A percentile compares a stretch with the other conserved stretches of the same genome.
Conservation (phyloP, 2,888 invertebrate genomes). For the Caenorhabditis drosophilae region DNA sequence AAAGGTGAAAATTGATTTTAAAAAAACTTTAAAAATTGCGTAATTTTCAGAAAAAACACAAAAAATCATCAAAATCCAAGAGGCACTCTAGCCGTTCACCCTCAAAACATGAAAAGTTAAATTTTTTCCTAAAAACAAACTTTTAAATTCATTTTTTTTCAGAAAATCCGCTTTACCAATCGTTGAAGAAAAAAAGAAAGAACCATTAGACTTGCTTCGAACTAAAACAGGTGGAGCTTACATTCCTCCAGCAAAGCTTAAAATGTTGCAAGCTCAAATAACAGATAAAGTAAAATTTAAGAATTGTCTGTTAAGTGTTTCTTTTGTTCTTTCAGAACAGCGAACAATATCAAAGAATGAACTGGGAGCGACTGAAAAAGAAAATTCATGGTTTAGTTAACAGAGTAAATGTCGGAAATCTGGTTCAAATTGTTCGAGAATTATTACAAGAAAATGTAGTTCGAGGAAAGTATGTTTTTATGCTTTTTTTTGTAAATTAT, state of each 20-base stretch:
- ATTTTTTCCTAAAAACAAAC: too few species aligned
- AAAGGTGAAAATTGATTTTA: not conserved
- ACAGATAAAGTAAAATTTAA: constrained; percentile 78
- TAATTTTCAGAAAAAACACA: not conserved
- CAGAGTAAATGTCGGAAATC: constrained; percentile 89
- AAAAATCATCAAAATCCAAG: not conserved
- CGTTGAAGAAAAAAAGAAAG: constrained; percentile 36
- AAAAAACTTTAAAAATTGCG: not conserved
- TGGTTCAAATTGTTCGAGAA: constrained; percentile 85
- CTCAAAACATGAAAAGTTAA: too few species aligned
- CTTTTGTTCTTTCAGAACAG: constrained; percentile 71
- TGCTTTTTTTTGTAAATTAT: constrained; percentile 45
- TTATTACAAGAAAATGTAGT: constrained; percentile 93
- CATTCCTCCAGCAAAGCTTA: constrained; percentile 93
- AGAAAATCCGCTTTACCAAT: too few species aligned
- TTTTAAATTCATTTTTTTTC: too few species aligned
- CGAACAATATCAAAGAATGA: constrained; percentile 89
- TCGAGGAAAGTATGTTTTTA: constrained; percentile 77
- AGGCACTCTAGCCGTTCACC: not conserved
- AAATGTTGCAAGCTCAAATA: constrained; percentile 92
- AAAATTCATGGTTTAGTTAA: constrained; percentile 97
- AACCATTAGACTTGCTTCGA: constrained; percentile 43
- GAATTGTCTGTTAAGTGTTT: not conserved
- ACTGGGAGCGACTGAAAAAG: constrained; percentile 98
- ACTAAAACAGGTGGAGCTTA: constrained; percentile 77